Base-by-base conservation (phyloP, 2,888 invertebrate genomes). In the Seladonia tumulorum region DNA sequence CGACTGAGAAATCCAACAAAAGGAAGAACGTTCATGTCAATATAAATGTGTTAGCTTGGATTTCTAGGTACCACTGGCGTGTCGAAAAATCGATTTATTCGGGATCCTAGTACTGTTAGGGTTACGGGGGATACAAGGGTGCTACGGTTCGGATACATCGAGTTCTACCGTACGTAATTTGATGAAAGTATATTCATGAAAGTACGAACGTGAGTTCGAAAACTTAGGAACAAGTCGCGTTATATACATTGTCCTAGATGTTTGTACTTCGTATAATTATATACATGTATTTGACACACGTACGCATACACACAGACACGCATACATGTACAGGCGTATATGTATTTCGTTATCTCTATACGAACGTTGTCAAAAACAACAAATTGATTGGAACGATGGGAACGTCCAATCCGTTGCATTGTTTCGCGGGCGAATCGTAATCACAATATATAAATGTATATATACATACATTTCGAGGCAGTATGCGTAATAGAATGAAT, bases 181-280 rank as follows among this genome's bases (percentile, higher is more conserved):
- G 79, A 89, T 87, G 86, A 89, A 89, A 89, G 87, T 86, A 88
- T 82, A 85, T 76, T 57, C 66, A 72, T 79, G 83, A 85, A 84
- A 86, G 86, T 88, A 74, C 84, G 83, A 84, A 77, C 79, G 79
- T 72, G 66, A 35, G 70, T 85, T 85, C 81, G 85, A 70, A 68
- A 66, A 76, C 82, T 89, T 89, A 89, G 79, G 75, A 57, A 60
- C 45, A 72, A 42, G 75, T 57, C 79, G 76, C 76, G 72, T 82
- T 81, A 76, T 85, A 83, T 85, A 90, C 82, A 86, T 84, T 80
- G 78, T 84, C 81, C 80, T 88, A 88, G 86, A 78, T 88, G 81
- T 83, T 83, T 83, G 35, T 89, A 86, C 79, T 87, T 87, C 85
- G 60, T 73, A 81, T 75, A 76, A 70, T 35, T 60, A 81, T 76